These are phyloP conservation scores for Tympanuchus pallidicinctus DNA, from an alignment of 2,113 vertebrate species.

Conservation along the genomic window DNA sequence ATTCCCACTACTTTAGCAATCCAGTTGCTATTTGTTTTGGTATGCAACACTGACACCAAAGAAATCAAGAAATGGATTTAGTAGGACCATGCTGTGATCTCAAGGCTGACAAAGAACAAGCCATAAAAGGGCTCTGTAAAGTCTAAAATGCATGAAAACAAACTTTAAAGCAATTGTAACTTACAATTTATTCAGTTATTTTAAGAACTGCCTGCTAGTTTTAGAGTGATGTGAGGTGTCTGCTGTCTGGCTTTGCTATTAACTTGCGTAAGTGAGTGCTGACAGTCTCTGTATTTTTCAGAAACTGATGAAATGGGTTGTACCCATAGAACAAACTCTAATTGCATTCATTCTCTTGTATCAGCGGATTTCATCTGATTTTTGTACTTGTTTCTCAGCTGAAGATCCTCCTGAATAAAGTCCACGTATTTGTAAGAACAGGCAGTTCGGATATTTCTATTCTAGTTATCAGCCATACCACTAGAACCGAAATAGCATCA, in stretches of 20 bases:
- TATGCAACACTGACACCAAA: neutral
- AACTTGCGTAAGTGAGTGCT: neutral
- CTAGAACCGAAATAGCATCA: slow-evolving; percentile 57
- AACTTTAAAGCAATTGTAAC: neutral
- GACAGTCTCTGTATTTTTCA: neutral
- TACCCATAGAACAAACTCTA: neutral
- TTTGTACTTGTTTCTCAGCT: neutral
- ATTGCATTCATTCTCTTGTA: neutral
- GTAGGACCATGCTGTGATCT: neutral
- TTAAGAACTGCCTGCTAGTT: neutral
- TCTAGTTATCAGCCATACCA: slow-evolving; percentile 25
- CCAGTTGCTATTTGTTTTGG: neutral
- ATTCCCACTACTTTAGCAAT: neutral
- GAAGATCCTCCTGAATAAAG: slow-evolving; percentile 6
- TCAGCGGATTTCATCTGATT: neutral
- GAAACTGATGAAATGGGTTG: neutral
- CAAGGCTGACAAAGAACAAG: neutral
- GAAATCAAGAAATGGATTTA: neutral
- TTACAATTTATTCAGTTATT: neutral
- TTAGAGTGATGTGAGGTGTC: neutral
- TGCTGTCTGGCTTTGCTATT: neutral
- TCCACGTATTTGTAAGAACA: slow-evolving; percentile 54
- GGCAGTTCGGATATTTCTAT: slow-evolving; percentile 56
- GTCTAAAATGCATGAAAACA: neutral
- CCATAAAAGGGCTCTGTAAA: neutral